phyloP scores from a whole-genome alignment of 2,113 vertebrate species.

The Rynchops niger region DNA sequence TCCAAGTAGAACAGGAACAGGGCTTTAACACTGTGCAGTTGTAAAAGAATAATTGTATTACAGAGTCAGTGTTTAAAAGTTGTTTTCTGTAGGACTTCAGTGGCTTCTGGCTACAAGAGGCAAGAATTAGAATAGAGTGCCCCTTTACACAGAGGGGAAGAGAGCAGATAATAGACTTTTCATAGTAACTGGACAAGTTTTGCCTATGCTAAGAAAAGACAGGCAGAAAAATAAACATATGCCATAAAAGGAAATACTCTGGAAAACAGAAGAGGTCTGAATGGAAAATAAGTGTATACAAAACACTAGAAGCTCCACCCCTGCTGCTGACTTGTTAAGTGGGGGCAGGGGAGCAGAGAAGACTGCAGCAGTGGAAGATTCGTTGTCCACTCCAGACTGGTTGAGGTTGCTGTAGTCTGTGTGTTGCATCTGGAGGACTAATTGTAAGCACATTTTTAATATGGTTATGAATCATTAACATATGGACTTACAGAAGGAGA shows the following conservation, averaged over 20 bases:
- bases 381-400: not conserved
- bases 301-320: not conserved
- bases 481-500: not conserved
- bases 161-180: slow-evolving; percentile 20
- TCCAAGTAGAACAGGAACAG: not conserved
- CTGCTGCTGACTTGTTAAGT: not conserved
- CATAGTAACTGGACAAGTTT: not conserved
- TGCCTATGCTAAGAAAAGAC: not conserved
- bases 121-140: not conserved
- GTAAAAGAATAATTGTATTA: not conserved
- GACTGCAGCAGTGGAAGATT: not conserved
- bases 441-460: slow-evolving; percentile 21
- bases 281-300: slow-evolving; percentile 24
- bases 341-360: not conserved
- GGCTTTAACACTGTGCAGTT: not conserved
- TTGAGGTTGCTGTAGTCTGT: not conserved
- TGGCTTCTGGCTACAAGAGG: not conserved
- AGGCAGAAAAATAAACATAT: not conserved
- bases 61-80: not conserved
- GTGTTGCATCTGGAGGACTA: slow-evolving; percentile 2
- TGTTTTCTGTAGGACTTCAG: not conserved
- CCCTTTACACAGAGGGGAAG: not conserved
- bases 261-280: slow-evolving; percentile 5
- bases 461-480: slow-evolving; percentile 17
- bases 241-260: not conserved